Percentiles rank a stretch among this genome's conserved stretches.
phyloP scores from a whole-genome alignment of 2,113 vertebrate genomes.

The Serilophus lunatus region DNA sequence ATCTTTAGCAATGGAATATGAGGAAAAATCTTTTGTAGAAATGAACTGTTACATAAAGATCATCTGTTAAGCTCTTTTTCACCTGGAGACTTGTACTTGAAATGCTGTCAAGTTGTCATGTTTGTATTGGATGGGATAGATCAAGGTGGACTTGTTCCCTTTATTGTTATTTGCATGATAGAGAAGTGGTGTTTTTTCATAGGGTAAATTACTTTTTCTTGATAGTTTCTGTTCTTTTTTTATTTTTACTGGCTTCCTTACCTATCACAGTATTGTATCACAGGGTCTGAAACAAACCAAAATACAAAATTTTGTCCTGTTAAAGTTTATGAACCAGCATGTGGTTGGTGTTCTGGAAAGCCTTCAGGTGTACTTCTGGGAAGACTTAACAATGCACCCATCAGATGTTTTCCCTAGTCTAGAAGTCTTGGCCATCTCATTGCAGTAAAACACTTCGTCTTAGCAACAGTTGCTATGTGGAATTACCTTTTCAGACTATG shows the following conservation, averaged over 20 bases:
- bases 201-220: background rate
- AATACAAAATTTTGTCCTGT: background rate
- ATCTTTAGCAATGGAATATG: background rate
- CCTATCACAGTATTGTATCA: background rate
- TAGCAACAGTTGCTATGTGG: constrained; percentile 58
- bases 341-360: background rate
- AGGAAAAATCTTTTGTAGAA: background rate
- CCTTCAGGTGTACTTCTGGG: background rate
- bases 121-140: background rate
- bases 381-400: background rate
- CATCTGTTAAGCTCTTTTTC: background rate
- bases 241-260: background rate
- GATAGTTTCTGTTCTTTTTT: background rate
- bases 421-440: background rate
- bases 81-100: background rate
- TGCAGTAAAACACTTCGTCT: background rate
- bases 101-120: background rate
- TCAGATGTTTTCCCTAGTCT: background rate
- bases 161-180: background rate
- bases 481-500: background rate
- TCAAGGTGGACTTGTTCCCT: background rate
- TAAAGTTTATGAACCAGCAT: background rate
- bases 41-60: background rate
- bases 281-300: background rate
- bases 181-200: background rate